Base-by-base conservation (phyloP, 2,113 vertebrate species). In the Pseudolaguvia tuberculata region DNA sequence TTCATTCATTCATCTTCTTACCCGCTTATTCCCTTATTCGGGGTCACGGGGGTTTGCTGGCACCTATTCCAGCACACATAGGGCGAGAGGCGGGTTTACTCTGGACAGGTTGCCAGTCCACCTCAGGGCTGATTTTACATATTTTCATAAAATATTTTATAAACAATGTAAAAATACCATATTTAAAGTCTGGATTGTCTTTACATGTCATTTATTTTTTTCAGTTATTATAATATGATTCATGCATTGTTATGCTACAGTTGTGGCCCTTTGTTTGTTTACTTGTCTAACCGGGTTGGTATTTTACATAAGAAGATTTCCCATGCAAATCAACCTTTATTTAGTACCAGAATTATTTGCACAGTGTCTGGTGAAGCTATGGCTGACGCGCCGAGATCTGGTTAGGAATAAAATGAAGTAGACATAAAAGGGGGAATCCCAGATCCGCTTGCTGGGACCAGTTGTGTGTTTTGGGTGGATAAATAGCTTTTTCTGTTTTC, bases 401-500 rank as follows among this genome's bases (percentile, higher is more conserved):
- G 42, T 23, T 66, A 45, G 45, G 45, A 48, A 47, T 48, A 5
- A n/a, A 48, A 15, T 66, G 12, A 27, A 23, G 21, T 66, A 23
- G 14, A 66, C 8, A 27, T 5, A 27, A 18, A 48, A 1, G 21
- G 23, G 13, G 15, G 23, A 15, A 20, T 47, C 62, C 42, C 39
- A 63, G 21, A 63, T 66, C 62, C 42, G 47, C 21, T 48, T 25
- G 21, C 42, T 66, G 42, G 18, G 42, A 48, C 25, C 5, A 20
- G 63, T 50, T 50, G 63, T 29, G 21, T 17, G 45, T 50, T 50
- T 20, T 11, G 9, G 23, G 15, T 50, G 23, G 45, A 20, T 67
- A 67, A 48, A 29, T 47, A 20, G 45, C 63, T 66, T 23, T 66
- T 66, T 48, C 45, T 66, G 6, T 50, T 50, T 67, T 67, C 25